Percentiles rank a stretch among this genome's conserved stretches.
Evolutionary conservation across 1,140 invertebrate genomes (phyloP).

Genomic region (Pteromalus puparum): DNA sequence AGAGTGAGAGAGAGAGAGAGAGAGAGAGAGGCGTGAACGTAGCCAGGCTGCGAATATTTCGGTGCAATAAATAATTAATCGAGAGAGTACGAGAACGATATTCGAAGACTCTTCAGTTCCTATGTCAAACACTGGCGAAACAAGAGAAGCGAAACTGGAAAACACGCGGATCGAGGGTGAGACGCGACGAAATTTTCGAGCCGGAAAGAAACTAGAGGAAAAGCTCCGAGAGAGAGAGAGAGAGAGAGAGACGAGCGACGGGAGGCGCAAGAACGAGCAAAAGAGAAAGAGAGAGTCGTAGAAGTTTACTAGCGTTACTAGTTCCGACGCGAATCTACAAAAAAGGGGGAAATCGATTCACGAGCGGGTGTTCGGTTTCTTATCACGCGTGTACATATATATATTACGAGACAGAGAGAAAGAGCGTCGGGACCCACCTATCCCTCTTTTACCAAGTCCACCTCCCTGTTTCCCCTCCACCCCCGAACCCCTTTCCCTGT

Average conservation of each 20-base stretch:
- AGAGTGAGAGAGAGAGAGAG: neutral
- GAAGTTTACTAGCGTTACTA: constrained; percentile 70
- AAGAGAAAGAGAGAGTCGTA: constrained; percentile 55
- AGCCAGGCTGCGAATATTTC: constrained; percentile 58
- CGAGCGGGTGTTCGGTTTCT: constrained; percentile 53
- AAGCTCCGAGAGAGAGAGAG: constrained; percentile 11
- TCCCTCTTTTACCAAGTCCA: neutral
- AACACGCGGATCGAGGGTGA: neutral
- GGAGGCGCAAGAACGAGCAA: neutral
- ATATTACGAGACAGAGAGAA: constrained; percentile 25
- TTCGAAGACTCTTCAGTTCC: constrained; percentile 64
- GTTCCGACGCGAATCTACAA: constrained; percentile 59
- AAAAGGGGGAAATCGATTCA: constrained; percentile 25
- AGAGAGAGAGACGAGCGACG: constrained; percentile 18
- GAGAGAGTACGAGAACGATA: constrained; percentile 42
- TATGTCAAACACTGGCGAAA: constrained; percentile 57
- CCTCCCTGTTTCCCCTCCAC: neutral
- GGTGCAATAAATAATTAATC: constrained; percentile 63
- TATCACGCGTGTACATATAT: constrained; percentile 60
- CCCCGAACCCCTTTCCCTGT: neutral
- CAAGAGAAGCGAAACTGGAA: neutral
- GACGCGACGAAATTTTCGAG: constrained; percentile 18
- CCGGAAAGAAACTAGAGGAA: constrained; percentile 1
- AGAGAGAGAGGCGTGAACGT: constrained; percentile 29
- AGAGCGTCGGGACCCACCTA: constrained; percentile 22